These are phyloP conservation scores for Nothobranchius kuhntae DNA, from an alignment of 2,113 vertebrate genomes.

Conservation along the genomic window DNA sequence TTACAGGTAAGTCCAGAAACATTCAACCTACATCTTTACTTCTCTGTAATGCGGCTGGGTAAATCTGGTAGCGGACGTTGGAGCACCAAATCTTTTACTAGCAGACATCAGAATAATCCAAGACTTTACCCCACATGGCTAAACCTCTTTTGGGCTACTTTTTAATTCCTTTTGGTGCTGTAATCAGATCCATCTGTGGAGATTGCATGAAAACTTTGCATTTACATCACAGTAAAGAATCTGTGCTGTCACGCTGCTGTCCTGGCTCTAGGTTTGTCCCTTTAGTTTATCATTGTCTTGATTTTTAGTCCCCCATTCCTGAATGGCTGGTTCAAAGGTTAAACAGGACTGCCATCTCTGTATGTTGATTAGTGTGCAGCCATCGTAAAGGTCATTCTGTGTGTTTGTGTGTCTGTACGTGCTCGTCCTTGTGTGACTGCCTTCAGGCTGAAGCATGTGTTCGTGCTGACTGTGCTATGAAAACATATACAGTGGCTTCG, in stretches of 20 bases:
- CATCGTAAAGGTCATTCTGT: constrained; percentile 71
- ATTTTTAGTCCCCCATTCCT: constrained; percentile 46
- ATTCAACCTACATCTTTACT: constrained; percentile 30
- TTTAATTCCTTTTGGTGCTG: constrained; percentile 45
- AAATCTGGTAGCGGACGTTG: constrained; percentile 18
- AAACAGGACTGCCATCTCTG: constrained; percentile 66
- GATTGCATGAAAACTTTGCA: constrained; percentile 45
- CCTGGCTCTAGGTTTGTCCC: constrained; percentile 52
- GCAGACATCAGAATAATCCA: constrained; percentile 36
- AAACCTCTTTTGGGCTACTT: constrained; percentile 21
- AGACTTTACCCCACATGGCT: constrained; percentile 32
- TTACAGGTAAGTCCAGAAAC: constrained; percentile 89
- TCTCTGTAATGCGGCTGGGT: constrained; percentile 23
- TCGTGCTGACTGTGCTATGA: constrained; percentile 62
- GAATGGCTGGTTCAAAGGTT: constrained; percentile 70
- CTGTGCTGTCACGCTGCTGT: constrained; percentile 49
- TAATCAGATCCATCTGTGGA: constrained; percentile 37
- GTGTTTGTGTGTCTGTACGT: constrained; percentile 64
- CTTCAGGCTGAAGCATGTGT: constrained; percentile 67
- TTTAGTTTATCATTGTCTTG: constrained; percentile 55
- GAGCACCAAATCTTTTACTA: constrained; percentile 8
- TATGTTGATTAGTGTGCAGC: constrained; percentile 70
- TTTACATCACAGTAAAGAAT: constrained; percentile 42
- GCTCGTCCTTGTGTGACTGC: constrained; percentile 67
- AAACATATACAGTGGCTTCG: constrained; percentile 42